phyloP scores from a whole-genome alignment of 1,140 invertebrate species.

The Dreissena rostriformis region DNA sequence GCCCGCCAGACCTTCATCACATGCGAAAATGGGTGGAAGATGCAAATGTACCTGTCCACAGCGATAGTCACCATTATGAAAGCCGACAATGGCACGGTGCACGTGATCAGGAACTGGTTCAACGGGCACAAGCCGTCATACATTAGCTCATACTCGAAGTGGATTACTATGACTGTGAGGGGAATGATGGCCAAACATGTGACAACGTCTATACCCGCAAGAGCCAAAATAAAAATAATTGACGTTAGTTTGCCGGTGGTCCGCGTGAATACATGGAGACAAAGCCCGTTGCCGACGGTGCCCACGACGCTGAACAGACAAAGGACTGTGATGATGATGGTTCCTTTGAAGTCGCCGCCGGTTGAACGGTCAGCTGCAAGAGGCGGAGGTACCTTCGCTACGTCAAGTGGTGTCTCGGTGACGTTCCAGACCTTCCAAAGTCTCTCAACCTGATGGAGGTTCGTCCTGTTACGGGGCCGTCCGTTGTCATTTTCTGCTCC shows the following conservation, averaged over 20 bases:
- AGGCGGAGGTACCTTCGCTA: too few relatives aligned
- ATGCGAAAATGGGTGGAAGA: slow-evolving; percentile 78
- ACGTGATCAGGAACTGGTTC: slow-evolving; percentile 78
- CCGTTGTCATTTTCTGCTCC: too few relatives aligned
- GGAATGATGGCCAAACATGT: slow-evolving; percentile 77
- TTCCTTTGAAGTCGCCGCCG: background rate
- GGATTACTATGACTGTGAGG: slow-evolving; percentile 72
- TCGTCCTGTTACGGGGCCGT: too few relatives aligned
- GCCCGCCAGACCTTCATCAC: slow-evolving; percentile 74
- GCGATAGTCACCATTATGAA: slow-evolving; percentile 81
- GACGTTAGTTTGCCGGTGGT: slow-evolving; percentile 77
- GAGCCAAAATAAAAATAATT: slow-evolving; percentile 79
- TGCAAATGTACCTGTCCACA: slow-evolving; percentile 80
- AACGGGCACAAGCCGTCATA: slow-evolving; percentile 75
- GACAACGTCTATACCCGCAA: slow-evolving; percentile 77
- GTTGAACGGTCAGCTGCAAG: too few relatives aligned
- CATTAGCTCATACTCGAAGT: slow-evolving; percentile 62
- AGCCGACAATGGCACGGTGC: slow-evolving; percentile 78
- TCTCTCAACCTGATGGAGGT: too few relatives aligned
- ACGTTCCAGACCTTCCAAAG: too few relatives aligned
- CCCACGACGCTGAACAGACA: slow-evolving; percentile 73
- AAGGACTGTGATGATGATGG: slow-evolving; percentile 62
- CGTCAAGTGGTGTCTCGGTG: too few relatives aligned
- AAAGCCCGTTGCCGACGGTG: slow-evolving; percentile 78
- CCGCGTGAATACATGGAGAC: slow-evolving; percentile 78